Percentiles rank a stretch among this genome's conserved stretches.
Evolutionary conservation across 2,797 vertebrate genomes (phyloP).

Genomic region (Denticeps clupeoides): DNA sequence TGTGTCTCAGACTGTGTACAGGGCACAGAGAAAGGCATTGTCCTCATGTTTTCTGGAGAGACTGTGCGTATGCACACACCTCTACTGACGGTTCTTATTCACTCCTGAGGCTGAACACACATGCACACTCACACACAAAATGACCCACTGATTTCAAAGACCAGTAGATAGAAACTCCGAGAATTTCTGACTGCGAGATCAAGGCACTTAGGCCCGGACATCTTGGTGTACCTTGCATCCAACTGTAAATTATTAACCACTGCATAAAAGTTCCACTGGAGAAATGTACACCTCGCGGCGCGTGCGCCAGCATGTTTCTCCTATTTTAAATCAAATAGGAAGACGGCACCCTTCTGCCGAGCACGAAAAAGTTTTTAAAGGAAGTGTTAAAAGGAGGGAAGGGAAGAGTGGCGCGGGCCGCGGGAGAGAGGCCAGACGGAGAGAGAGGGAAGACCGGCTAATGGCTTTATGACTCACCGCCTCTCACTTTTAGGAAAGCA

Average conservation of each 20-base stretch:
- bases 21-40: too few species aligned
- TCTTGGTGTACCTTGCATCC: conserved; percentile 26
- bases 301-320: conserved; percentile 35
- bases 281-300: conserved; percentile 7
- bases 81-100: background rate
- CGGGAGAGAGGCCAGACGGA: conserved; percentile 3
- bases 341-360: conserved; percentile 34
- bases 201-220: conserved; percentile 51
- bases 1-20: too few species aligned
- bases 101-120: too few species aligned
- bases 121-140: background rate
- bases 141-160: background rate
- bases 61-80: too few species aligned
- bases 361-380: conserved; percentile 29
- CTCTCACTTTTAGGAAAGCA: conserved; percentile 43
- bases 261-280: conserved; percentile 43
- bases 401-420: conserved; percentile 12
- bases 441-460: conserved; percentile 34
- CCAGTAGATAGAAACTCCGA: conserved; percentile 31
- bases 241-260: conserved; percentile 53
- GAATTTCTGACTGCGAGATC: conserved; percentile 47
- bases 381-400: conserved; percentile 13
- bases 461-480: conserved; percentile 40
- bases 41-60: too few species aligned
- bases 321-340: conserved; percentile 38